Evolutionary conservation across 1,140 invertebrate genomes (phyloP).

Genomic region (Bombus haemorrhoidalis): DNA sequence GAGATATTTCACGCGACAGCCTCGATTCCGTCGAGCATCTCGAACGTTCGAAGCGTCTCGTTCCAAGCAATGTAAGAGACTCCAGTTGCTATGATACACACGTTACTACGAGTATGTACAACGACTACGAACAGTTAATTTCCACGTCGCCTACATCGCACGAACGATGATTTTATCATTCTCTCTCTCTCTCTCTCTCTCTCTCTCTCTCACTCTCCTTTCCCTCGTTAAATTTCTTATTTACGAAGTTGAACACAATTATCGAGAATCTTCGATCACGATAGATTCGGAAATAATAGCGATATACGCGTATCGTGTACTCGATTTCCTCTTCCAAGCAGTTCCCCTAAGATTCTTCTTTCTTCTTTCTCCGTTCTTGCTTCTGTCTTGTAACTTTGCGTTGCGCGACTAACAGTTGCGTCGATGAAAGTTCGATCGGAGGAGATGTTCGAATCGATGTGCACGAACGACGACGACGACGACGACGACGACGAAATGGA

Average conservation of each 20-base stretch:
- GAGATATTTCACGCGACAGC: not conserved
- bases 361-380: not conserved
- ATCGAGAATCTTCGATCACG: constrained; percentile 73
- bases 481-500: not conserved
- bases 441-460: not conserved
- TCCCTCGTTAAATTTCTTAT: constrained; percentile 60
- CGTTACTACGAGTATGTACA: constrained; percentile 61
- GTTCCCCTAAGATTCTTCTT: not conserved
- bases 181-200: not conserved
- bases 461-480: not conserved
- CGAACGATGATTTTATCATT: constrained; percentile 22
- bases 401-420: not conserved
- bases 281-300: constrained; percentile 66
- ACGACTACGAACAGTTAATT: constrained; percentile 43
- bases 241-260: constrained; percentile 77
- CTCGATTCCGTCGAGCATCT: no score
- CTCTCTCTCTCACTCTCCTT: not conserved
- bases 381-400: fast-evolving
- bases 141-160: constrained; percentile 42
- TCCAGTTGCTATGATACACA: constrained; percentile 53
- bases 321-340: constrained; percentile 1
- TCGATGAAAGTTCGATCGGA: not conserved
- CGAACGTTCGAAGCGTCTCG: constrained; percentile 2
- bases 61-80: constrained; percentile 48
- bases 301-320: constrained; percentile 33